Percentiles rank a stretch among this genome's conserved stretches.
These are phyloP conservation scores for Scrobipalpa costella DNA, from an alignment of 2,888 invertebrate species.

Conservation along the genomic window DNA sequence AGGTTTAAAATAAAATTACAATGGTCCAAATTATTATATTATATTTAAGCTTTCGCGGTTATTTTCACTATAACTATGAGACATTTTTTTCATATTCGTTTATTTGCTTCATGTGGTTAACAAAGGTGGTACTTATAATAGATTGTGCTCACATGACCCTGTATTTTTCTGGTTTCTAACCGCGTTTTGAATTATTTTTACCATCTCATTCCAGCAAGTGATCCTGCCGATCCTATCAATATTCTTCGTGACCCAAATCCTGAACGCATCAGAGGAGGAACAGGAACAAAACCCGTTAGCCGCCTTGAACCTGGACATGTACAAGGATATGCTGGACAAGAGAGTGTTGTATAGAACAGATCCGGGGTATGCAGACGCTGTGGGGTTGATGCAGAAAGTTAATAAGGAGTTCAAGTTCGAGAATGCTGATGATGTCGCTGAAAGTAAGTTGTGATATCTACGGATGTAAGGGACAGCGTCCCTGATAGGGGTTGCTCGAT, in stretches of 20 bases:
- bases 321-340: conserved; percentile 36
- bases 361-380: background rate
- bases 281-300: background rate
- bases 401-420: conserved; percentile 38
- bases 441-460: too few species aligned
- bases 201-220: conserved; percentile 51
- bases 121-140: too few species aligned
- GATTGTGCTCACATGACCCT: too few species aligned
- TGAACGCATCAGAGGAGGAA: conserved; percentile 34
- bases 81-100: too few species aligned
- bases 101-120: too few species aligned
- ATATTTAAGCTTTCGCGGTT: too few species aligned
- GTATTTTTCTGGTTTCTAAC: too few species aligned
- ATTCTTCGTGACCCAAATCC: conserved; percentile 36
- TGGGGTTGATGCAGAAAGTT: background rate
- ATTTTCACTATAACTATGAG: too few species aligned
- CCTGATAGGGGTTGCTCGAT: too few species aligned
- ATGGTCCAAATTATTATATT: too few species aligned
- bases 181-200: background rate
- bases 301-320: conserved; percentile 47
- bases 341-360: conserved; percentile 43
- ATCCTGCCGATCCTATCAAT: conserved; percentile 49
- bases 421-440: conserved; percentile 36
- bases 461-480: too few species aligned
- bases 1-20: too few species aligned